Conservation (phyloP, 2,113 vertebrate species). For the Tinamus guttatus region DNA sequence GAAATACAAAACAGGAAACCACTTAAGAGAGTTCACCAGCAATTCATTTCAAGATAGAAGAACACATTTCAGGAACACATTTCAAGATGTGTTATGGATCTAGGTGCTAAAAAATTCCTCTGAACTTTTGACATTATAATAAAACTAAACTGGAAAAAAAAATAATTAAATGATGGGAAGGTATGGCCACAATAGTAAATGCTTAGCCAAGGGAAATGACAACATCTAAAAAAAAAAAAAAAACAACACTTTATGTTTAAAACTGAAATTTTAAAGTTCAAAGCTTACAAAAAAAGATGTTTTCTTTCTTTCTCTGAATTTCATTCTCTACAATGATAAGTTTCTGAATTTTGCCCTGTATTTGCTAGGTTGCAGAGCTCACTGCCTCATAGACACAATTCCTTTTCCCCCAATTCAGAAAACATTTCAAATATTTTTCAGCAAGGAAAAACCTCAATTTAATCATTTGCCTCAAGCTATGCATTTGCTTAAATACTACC, state of each 20-base stretch:
- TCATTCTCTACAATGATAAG: neutral
- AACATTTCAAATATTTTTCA: neutral
- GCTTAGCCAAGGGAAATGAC: neutral
- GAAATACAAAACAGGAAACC: neutral
- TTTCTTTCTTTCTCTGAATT: neutral
- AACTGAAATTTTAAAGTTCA: neutral
- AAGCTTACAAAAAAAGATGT: neutral
- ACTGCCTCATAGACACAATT: neutral
- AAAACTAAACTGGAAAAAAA: neutral
- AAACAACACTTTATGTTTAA: neutral
- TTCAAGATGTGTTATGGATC: neutral
- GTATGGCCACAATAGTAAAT: neutral
- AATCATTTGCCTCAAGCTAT: neutral
- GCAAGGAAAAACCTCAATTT: neutral
- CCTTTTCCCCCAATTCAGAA: neutral
- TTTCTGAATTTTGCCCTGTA: neutral
- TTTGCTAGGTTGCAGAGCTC: neutral
- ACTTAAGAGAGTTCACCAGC: rapidly evolving
- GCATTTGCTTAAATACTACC: neutral
- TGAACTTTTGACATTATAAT: neutral
- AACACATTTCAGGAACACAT: no score
- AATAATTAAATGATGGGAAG: neutral
- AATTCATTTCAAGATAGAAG: neutral
- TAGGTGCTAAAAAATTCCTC: neutral
- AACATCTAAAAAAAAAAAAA: neutral